phyloP scores from a whole-genome alignment of 2,888 invertebrate species.

The Andrena trimmerana region DNA sequence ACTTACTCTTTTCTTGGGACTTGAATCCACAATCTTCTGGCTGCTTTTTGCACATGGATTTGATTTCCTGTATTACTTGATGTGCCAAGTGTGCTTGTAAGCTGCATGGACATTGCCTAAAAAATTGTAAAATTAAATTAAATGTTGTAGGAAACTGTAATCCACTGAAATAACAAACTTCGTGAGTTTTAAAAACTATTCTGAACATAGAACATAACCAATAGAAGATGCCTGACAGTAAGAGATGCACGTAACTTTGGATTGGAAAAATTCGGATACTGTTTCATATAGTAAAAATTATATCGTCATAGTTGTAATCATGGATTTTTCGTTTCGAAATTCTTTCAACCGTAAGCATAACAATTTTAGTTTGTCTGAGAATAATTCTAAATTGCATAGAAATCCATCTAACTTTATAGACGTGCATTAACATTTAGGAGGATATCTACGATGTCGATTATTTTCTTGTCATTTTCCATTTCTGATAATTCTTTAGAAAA shows the following conservation, averaged over 20 bases:
- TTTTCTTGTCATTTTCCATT: background rate
- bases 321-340: conserved; percentile 55
- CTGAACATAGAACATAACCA: conserved; percentile 44
- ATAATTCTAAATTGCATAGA: background rate
- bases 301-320: background rate
- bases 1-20: conserved; percentile 86
- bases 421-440: background rate
- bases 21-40: conserved; percentile 89
- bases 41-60: conserved; percentile 88
- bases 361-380: conserved; percentile 13
- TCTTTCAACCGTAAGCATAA: conserved; percentile 52
- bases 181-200: conserved; percentile 7
- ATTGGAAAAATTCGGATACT: conserved; percentile 8
- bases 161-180: conserved; percentile 25
- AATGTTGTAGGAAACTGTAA: background rate
- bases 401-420: background rate
- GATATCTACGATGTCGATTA: background rate
- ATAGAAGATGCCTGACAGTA: conserved; percentile 14
- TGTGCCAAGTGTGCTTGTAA: conserved; percentile 89
- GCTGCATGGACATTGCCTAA: conserved; percentile 90
- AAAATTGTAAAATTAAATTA: conserved; percentile 74
- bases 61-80: conserved; percentile 89
- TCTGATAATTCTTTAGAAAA: background rate
- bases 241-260: conserved; percentile 2
- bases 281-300: conserved; percentile 9